Evolutionary conservation across 2,888 invertebrate genomes (phyloP), one percentile per base, ranked within the genome.

Genomic region (Erebia ligea): DNA sequence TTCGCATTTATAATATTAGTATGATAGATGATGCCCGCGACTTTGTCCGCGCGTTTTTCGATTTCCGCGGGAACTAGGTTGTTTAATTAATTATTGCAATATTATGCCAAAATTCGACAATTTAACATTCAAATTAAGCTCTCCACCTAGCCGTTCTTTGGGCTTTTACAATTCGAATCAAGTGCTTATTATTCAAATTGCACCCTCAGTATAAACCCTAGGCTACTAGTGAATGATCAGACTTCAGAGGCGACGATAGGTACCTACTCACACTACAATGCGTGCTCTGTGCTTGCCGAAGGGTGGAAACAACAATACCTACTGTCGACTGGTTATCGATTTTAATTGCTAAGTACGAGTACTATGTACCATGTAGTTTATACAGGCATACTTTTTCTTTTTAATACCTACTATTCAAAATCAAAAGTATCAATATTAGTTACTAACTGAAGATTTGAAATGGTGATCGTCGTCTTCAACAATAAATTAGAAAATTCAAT

Each of bases 311-410:
- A 45, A 63, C 17, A 34, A 40, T 25, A 50, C 50, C 15, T 50
- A 19, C 48, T 64, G 64, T 17, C 52, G 52, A 40, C 5, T 52
- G 17, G 34, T 64, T 64, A 64, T 64, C 19, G 40, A 64, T 64
- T 40, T 52, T 54, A 54, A 17, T 6, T 25, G 25, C 0, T 34
- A 34, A 6, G 34, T 34, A 34, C 25, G 3, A 3, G 25, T 25
- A 25, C n/a, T n/a, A n/a, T n/a, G n/a, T n/a, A n/a, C n/a, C n/a
- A n/a, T n/a, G n/a, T n/a, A n/a, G n/a, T 25, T 34, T 34, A 34
- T 34, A 34, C 34, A 25, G 34, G 34, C 6, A 34, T 6, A 6
- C 34, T 34, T 34, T 42, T 42, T 11, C 1, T 1, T 42, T 42
- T 11, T 9, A 10, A 42, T 42, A n/a, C n/a, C n/a, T n/a, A 11